phyloP scores from a whole-genome alignment of 1,140 invertebrate species.

The Bombus terrestris region DNA sequence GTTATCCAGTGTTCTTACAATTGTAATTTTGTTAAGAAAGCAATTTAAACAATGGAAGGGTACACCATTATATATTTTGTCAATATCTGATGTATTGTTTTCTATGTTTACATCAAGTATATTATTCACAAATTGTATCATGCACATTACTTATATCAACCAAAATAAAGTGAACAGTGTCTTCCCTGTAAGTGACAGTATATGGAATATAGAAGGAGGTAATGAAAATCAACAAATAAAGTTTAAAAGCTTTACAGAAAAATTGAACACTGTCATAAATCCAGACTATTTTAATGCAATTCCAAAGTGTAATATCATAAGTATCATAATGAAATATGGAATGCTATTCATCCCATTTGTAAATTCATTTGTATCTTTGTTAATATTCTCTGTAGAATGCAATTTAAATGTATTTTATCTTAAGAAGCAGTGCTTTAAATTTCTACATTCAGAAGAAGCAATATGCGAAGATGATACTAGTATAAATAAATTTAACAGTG shows the following conservation, averaged over 20 bases:
- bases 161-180: constrained; percentile 13
- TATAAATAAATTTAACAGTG: not conserved
- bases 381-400: constrained; percentile 61
- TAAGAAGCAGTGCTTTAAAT: constrained; percentile 25
- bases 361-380: constrained; percentile 66
- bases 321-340: constrained; percentile 61
- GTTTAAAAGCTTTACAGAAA: not conserved
- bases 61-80: constrained; percentile 56
- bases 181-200: not conserved
- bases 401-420: constrained; percentile 46
- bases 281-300: constrained; percentile 7
- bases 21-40: constrained; percentile 50
- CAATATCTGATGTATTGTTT: constrained; percentile 58
- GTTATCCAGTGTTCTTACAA: constrained; percentile 50
- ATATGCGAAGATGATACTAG: not conserved
- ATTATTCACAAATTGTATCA: constrained; percentile 38
- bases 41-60: constrained; percentile 38
- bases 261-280: not conserved
- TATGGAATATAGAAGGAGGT: constrained; percentile 8
- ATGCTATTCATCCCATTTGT: constrained; percentile 61
- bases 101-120: constrained; percentile 46
- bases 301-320: constrained; percentile 41
- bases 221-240: constrained; percentile 1
- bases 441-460: not conserved
- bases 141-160: not conserved